Evolutionary conservation across 2,888 invertebrate genomes (phyloP), one percentile per base, ranked within the genome.

Genomic region (Thelaira solivaga): DNA sequence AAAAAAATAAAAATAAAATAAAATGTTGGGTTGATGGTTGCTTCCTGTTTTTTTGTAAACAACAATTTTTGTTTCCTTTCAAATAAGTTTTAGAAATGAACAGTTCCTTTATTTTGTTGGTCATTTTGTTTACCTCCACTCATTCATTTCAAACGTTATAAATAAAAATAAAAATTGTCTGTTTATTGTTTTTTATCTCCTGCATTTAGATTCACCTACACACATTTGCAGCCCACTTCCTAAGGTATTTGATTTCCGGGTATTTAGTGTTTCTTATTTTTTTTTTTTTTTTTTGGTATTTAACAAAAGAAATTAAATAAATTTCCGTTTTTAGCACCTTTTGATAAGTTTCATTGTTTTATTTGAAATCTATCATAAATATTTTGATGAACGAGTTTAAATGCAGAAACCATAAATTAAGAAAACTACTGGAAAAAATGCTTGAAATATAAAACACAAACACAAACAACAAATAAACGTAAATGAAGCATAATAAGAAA

Each of bases 1-100:
- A 71, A 76, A 65, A 65, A 59, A 18, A 72, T 55, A 31, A 45
- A 72, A 41, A 55, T 57, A 75, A 68, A 75, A 69, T 71, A 64
- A n/a, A n/a, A n/a, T n/a, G n/a, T n/a, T n/a, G n/a, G 69, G 51
- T 47, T 49, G 39, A 51, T 18, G n/a, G n/a, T n/a, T n/a, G 34
- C n/a, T 62, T 61, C 43, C 62, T 51, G n/a, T n/a, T n/a, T 61
- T 69, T 18, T 47, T 24, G 49, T 34, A 57, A 26, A 41, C 49
- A 57, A 34, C 49, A 73, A 57, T 62, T 41, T 36, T 22, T 51
- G 45, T 61, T 69, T 76, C 45, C 34, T 45, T 24, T 10, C 13
- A 64, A 76, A 59, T 69, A 76, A 69, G 34, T 57, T 59, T 31
- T 69, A 26, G 36, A 53, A 71, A 69, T 49, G 55, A 57, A 68